Percentiles rank a stretch among this genome's conserved stretches.
Evolutionary conservation across 2,888 invertebrate species (phyloP).

Genomic region (Dynastes grantii): DNA sequence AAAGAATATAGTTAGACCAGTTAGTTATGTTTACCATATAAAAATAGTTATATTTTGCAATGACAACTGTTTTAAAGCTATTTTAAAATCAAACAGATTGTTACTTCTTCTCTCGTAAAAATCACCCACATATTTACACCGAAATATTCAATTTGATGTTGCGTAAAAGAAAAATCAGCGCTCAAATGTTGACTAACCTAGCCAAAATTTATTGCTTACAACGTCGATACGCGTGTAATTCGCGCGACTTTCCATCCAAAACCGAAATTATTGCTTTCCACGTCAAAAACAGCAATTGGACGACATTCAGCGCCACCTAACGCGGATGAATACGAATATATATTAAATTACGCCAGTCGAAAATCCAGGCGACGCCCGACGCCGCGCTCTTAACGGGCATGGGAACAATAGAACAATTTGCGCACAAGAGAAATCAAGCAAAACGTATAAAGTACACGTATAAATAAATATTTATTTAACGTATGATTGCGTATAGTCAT

Average conservation of each 20-base stretch:
- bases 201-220: not conserved
- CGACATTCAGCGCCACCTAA: constrained; percentile 17
- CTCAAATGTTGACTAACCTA: too few species aligned
- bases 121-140: too few species aligned
- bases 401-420: constrained; percentile 11
- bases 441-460: not conserved
- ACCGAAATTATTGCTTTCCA: constrained; percentile 12
- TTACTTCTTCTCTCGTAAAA: too few species aligned
- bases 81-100: too few species aligned
- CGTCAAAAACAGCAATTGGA: constrained; percentile 16
- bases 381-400: not conserved
- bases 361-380: not conserved
- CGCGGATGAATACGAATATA: constrained; percentile 17
- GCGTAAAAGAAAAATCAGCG: too few species aligned
- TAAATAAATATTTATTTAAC: too few species aligned
- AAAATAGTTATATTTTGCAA: too few species aligned
- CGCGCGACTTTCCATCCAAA: not conserved
- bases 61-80: too few species aligned
- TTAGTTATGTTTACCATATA: too few species aligned
- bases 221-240: constrained; percentile 17
- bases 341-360: constrained; percentile 9
- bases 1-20: too few species aligned
- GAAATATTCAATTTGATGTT: too few species aligned
- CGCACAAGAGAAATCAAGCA: constrained; percentile 5
- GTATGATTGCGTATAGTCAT: too few species aligned